Conservation (phyloP, 64 coral and sea anemone genomes). For the Pachyseris speciosa region DNA sequence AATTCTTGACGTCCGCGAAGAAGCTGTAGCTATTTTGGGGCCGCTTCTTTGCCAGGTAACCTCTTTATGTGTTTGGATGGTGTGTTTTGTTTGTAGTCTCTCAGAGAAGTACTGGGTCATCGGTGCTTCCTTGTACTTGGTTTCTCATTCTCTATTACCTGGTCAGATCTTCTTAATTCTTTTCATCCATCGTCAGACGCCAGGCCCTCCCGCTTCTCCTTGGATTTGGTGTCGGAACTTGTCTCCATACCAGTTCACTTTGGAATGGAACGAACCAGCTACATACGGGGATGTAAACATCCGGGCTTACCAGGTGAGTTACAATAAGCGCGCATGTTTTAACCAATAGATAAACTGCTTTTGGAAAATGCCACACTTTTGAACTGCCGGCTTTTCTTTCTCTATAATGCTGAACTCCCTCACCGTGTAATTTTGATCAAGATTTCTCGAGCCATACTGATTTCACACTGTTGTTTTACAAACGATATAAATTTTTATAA, state of each 20-base stretch:
- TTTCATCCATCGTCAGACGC: slow-evolving; percentile 18
- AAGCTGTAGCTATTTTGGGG: slow-evolving; percentile 36
- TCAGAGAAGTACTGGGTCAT: no score
- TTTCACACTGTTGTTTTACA: no score
- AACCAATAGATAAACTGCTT: no score
- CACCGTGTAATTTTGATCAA: no score
- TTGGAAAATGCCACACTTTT: no score
- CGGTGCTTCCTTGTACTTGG: background rate
- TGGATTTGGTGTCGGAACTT: slow-evolving; percentile 81
- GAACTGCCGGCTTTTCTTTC: no score
- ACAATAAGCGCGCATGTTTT: no score
- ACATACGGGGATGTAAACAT: slow-evolving; percentile 56
- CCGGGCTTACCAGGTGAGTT: slow-evolving; percentile 67
- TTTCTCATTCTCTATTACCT: background rate
- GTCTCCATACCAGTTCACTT: slow-evolving; percentile 58
- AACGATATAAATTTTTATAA: no score
- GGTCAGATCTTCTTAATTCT: background rate
- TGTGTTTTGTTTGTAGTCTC: background rate
- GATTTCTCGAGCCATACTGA: no score
- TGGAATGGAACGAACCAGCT: slow-evolving; percentile 89
- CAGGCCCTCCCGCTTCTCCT: slow-evolving; percentile 78
- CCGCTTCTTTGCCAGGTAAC: slow-evolving; percentile 84
- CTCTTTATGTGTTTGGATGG: background rate
- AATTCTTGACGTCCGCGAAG: slow-evolving; percentile 27
- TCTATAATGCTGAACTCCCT: no score